Conservation (phyloP, 2,888 invertebrate genomes). For the Blastobasis lacticolella region DNA sequence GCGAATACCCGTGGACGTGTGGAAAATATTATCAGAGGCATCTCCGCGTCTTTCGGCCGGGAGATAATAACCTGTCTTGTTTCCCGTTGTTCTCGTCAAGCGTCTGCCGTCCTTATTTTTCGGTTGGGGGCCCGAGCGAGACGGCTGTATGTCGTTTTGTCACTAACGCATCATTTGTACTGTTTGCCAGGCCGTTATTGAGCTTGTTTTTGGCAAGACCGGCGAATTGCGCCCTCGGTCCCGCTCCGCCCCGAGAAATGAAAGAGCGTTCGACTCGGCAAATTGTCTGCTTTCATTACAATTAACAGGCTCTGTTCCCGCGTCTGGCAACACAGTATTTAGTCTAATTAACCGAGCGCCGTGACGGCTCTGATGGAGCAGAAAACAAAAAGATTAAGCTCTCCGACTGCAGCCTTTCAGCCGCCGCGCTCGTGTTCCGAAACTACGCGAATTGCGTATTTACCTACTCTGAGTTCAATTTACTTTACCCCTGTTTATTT, state of each 20-base stretch:
- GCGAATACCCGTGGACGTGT: conserved; percentile 69
- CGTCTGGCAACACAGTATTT: conserved; percentile 69
- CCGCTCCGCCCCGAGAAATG: conserved; percentile 54
- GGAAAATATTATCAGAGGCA: conserved; percentile 62
- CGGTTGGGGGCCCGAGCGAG: conserved; percentile 31
- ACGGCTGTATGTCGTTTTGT: conserved; percentile 50
- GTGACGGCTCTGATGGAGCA: conserved; percentile 46
- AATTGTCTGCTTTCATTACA: conserved; percentile 64
- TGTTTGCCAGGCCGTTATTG: conserved; percentile 69
- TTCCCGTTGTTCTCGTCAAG: conserved; percentile 57
- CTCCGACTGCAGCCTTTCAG: conserved; percentile 7
- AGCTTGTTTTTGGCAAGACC: conserved; percentile 67
- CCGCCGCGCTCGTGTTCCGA: too few species aligned
- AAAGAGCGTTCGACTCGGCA: conserved; percentile 53
- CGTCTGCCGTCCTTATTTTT: conserved; percentile 32
- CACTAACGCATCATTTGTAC: conserved; percentile 69
- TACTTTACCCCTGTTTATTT: too few species aligned
- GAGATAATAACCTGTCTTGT: conserved; percentile 72
- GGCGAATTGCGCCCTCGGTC: conserved; percentile 51
- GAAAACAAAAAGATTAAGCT: conserved; percentile 50
- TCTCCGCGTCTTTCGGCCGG: conserved; percentile 56
- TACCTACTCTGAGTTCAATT: too few species aligned
- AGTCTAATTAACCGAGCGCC: conserved; percentile 65
- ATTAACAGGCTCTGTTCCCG: conserved; percentile 65
- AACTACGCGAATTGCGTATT: too few species aligned